Conservation (phyloP, 1,140 invertebrate genomes). For the Papilio dardanus region DNA sequence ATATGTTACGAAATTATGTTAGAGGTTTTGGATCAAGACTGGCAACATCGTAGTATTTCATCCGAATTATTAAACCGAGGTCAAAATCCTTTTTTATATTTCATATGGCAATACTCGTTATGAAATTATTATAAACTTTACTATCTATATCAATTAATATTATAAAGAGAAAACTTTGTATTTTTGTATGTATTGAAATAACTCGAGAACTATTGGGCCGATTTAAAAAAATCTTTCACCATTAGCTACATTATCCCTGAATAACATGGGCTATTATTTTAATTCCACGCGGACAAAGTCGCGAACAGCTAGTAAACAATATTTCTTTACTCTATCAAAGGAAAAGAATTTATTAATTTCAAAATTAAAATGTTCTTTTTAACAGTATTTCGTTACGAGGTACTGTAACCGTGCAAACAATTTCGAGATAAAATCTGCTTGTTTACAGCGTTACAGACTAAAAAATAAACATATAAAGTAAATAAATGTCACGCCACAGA, state of each 20-base stretch:
- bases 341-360: no score
- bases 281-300: no score
- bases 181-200: no score
- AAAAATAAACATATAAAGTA: slow-evolving; percentile 6
- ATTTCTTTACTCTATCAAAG: no score
- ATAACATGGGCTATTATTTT: no score
- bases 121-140: background rate
- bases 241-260: no score
- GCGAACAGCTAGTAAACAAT: no score
- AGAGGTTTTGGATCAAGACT: background rate
- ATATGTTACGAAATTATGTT: background rate
- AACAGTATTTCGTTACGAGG: background rate
- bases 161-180: no score
- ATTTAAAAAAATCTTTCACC: no score
- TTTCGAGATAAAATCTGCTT: background rate
- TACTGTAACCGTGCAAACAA: background rate
- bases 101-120: background rate
- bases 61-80: background rate
- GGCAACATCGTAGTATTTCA: background rate
- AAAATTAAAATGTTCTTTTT: background rate
- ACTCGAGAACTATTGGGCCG: no score
- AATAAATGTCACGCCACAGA: slow-evolving; percentile 44
- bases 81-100: background rate
- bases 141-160: no score
- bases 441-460: slow-evolving; percentile 27